Base-by-base conservation (phyloP, 1,140 invertebrate genomes). In the Drosophila pectinifera region DNA sequence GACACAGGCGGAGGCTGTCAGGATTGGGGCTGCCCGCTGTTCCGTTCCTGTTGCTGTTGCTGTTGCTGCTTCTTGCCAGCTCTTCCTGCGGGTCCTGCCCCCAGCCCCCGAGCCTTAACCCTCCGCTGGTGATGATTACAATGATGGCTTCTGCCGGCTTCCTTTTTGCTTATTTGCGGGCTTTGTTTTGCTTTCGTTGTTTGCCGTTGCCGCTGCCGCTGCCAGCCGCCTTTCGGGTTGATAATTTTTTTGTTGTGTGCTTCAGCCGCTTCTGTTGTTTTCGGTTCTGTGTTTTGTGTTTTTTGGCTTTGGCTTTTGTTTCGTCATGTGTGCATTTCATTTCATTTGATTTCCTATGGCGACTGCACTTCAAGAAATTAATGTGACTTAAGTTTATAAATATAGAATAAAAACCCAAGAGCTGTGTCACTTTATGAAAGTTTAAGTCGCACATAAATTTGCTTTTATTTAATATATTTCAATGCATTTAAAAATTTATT, bases 321-420 rank as follows among this genome's bases (percentile, higher is more conserved):
- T 90, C 77, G 79, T 78, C 83, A 80, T 83, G 79, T 90, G 81
- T 90, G 78, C 76, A 80, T 90, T 90, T 80, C 82, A 88, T 88
- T 90, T 83, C 88, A 91, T 91, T 91, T 91, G 88, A 81, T 89
- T 91, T 91, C 88, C 82, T 91, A 89, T 91, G 80, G 88, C 69
- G 65, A 73, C 70, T 64, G 58, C 63, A 79, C 51, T 11, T 36
- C 1, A 13, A 46, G 31, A 65, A 43, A 43, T 7, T 26, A 3
- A 7, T 4, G 34, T 31, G 28, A 31, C 10, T 28, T 8, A 8
- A 8, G 10, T 10, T 28, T 28, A 7, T 28, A 28, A 28, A 6
- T 7, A 28, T 28, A 24, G 26, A 26, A 26, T n/a, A n/a, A n/a
- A n/a, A n/a, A n/a, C n/a, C n/a, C n/a, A n/a, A n/a, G n/a, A n/a